Evolutionary conservation across 2,797 vertebrate genomes (phyloP).

Genomic region (Lates japonicus): DNA sequence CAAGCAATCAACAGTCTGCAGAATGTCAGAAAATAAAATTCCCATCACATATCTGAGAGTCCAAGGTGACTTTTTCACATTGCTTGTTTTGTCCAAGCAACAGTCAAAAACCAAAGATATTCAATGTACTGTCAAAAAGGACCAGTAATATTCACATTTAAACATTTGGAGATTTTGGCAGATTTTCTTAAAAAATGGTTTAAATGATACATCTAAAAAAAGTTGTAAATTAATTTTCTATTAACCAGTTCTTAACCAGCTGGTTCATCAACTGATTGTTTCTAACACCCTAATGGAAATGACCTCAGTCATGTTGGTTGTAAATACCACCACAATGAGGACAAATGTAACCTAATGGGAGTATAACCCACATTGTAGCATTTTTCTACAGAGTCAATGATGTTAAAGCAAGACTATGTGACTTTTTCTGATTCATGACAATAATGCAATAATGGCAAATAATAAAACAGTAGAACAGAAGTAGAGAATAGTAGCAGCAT

Average conservation of each 20-base stretch:
- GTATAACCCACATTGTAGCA: neutral
- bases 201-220: neutral
- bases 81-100: neutral
- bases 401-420: too few species aligned
- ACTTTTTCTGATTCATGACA: neutral
- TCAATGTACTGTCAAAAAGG: neutral
- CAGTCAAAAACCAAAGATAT: neutral
- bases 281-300: neutral
- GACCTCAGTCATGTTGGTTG: neutral
- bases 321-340: too few species aligned
- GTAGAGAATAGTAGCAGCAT: neutral
- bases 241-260: neutral
- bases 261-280: neutral
- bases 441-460: neutral
- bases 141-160: neutral
- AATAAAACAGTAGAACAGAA: neutral
- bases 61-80: neutral
- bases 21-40: neutral
- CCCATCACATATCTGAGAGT: neutral
- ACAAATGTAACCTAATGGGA: neutral
- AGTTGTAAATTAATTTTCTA: neutral
- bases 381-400: too few species aligned
- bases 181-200: neutral
- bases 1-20: neutral
- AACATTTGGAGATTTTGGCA: neutral